Percentiles rank a stretch among this genome's conserved stretches.
Conservation (phyloP, 2,888 invertebrate genomes). For the Apomyelois bistriatella region DNA sequence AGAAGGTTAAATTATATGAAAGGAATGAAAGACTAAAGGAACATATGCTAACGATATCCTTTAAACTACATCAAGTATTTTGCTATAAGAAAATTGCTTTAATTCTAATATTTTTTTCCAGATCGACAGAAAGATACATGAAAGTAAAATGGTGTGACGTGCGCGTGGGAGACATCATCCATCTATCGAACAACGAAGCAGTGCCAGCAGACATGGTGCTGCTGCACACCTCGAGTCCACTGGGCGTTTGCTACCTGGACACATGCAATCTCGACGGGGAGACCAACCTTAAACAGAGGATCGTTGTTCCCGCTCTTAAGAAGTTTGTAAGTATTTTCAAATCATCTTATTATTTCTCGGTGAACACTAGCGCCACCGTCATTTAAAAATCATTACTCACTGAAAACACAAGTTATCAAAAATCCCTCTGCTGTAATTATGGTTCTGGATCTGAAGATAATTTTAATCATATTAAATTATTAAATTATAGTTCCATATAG, state of each 20-base stretch:
- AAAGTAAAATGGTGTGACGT: conserved; percentile 94
- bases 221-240: conserved; percentile 91
- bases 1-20: too few relatives aligned
- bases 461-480: too few relatives aligned
- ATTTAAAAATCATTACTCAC: too few relatives aligned
- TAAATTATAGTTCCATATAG: too few relatives aligned
- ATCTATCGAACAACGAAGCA: conserved; percentile 96
- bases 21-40: too few relatives aligned
- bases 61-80: neutral
- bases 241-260: conserved; percentile 95
- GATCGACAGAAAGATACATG: conserved; percentile 89
- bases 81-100: neutral
- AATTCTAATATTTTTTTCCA: conserved; percentile 47
- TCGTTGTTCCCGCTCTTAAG: conserved; percentile 87
- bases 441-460: too few relatives aligned
- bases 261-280: conserved; percentile 98
- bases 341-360: neutral
- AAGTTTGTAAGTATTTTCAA: neutral
- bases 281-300: conserved; percentile 95
- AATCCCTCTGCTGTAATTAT: too few relatives aligned
- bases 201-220: conserved; percentile 97
- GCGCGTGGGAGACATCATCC: conserved; percentile 95
- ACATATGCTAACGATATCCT: too few relatives aligned
- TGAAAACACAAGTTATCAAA: too few relatives aligned
- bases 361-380: too few relatives aligned